Evolutionary conservation across 2,888 invertebrate genomes (phyloP).

Genomic region (Phortica magna): DNA sequence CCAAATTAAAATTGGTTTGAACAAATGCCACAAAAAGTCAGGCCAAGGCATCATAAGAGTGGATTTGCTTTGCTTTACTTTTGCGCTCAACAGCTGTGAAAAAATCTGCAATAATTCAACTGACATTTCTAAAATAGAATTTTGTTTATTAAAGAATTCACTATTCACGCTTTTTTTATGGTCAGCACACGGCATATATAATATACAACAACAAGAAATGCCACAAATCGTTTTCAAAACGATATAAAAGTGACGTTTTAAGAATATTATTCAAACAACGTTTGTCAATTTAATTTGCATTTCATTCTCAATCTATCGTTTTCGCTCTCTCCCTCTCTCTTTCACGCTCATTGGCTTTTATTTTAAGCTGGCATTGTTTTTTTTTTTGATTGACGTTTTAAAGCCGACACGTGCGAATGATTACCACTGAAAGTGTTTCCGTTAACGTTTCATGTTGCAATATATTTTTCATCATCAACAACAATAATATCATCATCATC

Average conservation of each 20-base stretch:
- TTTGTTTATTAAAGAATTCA: neutral
- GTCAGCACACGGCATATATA: constrained; percentile 34
- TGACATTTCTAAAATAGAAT: constrained; percentile 49
- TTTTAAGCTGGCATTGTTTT: constrained; percentile 33
- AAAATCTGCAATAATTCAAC: constrained; percentile 46
- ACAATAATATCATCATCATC: neutral
- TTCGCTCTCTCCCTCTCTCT: neutral
- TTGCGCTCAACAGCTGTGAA: neutral
- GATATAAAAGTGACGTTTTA: neutral
- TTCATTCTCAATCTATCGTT: neutral
- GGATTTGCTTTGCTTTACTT: neutral
- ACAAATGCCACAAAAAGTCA: constrained; percentile 33
- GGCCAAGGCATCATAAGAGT: neutral
- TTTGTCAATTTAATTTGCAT: constrained; percentile 4
- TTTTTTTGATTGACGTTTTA: constrained; percentile 36
- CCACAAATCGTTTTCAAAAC: neutral
- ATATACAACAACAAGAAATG: neutral
- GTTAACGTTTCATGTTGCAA: neutral
- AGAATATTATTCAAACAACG: neutral
- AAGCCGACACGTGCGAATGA: constrained; percentile 66
- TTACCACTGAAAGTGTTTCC: constrained; percentile 43
- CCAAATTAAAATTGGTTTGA: constrained; percentile 64
- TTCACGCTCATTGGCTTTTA: constrained; percentile 23
- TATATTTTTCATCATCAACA: neutral
- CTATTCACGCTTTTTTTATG: constrained; percentile 48